A percentile compares a stretch with the other conserved stretches of the same genome.
Evolutionary conservation across 2,888 invertebrate genomes (phyloP).

Genomic region (Cerastis rubricosa): DNA sequence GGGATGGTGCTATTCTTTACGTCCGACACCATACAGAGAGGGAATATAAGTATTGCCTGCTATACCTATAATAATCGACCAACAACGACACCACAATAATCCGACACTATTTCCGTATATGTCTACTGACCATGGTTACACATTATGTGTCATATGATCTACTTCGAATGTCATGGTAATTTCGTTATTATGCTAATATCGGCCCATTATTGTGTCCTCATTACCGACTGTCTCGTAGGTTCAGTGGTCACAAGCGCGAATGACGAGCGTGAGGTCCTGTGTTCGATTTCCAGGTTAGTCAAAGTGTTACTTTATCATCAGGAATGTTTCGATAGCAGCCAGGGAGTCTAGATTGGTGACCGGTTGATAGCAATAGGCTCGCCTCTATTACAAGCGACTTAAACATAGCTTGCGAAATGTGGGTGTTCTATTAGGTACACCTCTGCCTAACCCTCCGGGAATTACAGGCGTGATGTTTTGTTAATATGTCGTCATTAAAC

Average conservation of each 20-base stretch:
- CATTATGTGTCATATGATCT: not conserved
- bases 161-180: constrained; percentile 13
- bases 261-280: not conserved
- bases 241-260: not conserved
- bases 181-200: constrained; percentile 18
- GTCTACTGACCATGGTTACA: not conserved
- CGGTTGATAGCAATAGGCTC: not conserved
- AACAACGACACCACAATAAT: too few species aligned
- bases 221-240: not conserved
- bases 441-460: too few species aligned
- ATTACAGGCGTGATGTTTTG: too few species aligned
- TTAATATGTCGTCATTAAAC: too few species aligned
- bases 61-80: too few species aligned
- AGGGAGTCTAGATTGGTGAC: not conserved
- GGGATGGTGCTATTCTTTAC: too few species aligned
- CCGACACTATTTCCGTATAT: constrained; percentile 10
- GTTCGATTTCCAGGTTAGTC: not conserved
- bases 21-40: too few species aligned
- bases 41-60: too few species aligned
- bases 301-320: not conserved
- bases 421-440: too few species aligned
- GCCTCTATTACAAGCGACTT: too few species aligned
- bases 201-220: not conserved
- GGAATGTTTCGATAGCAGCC: not conserved
- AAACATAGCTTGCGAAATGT: not conserved